A percentile compares a stretch with the other conserved stretches of the same genome.
Evolutionary conservation across 2,113 vertebrate genomes (phyloP).

Genomic region (Melanerpes formicivorus): DNA sequence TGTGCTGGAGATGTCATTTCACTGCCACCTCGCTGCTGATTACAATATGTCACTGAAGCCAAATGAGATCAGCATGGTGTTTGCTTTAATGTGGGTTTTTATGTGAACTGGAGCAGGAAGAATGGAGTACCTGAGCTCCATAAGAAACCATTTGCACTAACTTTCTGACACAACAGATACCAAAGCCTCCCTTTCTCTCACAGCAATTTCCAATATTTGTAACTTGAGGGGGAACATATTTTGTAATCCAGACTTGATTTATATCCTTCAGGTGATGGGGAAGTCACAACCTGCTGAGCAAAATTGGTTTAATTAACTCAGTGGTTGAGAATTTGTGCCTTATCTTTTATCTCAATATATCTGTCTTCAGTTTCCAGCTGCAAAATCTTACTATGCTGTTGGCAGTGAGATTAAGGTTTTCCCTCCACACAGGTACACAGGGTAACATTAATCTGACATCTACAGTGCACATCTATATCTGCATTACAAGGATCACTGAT

Average conservation of each 20-base stretch:
- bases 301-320: slow-evolving; percentile 1
- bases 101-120: neutral
- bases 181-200: neutral
- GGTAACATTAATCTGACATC: slow-evolving; percentile 13
- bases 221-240: neutral
- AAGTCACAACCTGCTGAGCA: neutral
- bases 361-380: neutral
- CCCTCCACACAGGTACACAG: neutral
- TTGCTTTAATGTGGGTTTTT: neutral
- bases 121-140: neutral
- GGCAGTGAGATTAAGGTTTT: slow-evolving; percentile 33
- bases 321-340: neutral
- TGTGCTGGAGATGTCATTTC: neutral
- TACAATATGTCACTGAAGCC: neutral
- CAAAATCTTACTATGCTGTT: slow-evolving; percentile 24
- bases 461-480: neutral
- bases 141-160: neutral
- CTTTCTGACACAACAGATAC: neutral
- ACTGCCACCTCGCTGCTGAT: neutral
- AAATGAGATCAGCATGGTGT: neutral
- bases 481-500: neutral
- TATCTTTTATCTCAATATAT: neutral
- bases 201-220: neutral
- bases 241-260: neutral
- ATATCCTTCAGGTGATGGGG: neutral